A percentile compares a stretch with the other conserved stretches of the same genome.
These are phyloP conservation scores for Phaonia tiefii DNA, from an alignment of 2,888 invertebrate species.

Conservation along the genomic window DNA sequence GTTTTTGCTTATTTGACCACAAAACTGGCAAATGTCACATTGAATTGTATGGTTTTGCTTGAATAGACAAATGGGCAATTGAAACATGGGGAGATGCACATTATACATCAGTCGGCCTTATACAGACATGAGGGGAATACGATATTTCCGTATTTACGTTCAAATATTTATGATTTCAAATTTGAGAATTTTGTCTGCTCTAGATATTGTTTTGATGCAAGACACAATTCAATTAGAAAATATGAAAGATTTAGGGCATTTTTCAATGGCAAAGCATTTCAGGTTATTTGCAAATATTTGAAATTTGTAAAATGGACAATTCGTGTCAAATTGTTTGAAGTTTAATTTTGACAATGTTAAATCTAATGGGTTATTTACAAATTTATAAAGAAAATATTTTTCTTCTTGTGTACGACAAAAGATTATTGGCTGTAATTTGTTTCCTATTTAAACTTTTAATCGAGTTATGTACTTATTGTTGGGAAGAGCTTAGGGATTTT, in stretches of 20 bases:
- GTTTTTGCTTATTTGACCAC: constrained; percentile 50
- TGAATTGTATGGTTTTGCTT: constrained; percentile 54
- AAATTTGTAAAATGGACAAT: too few relatives aligned
- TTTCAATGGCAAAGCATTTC: neutral
- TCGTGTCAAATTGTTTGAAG: too few relatives aligned
- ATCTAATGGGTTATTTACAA: too few relatives aligned
- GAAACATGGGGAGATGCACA: neutral
- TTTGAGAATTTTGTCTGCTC: neutral
- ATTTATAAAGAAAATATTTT: too few relatives aligned
- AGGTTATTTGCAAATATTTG: neutral
- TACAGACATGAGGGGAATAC: too few relatives aligned
- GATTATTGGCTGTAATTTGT: too few relatives aligned
- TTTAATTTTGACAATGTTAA: too few relatives aligned
- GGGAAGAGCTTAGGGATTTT: too few relatives aligned
- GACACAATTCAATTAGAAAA: constrained; percentile 4
- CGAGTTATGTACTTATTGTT: too few relatives aligned
- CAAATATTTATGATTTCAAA: constrained; percentile 24
- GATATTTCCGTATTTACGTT: neutral
- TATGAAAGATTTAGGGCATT: neutral
- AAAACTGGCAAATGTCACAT: constrained; percentile 63
- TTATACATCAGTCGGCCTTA: neutral
- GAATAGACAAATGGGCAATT: constrained; percentile 30
- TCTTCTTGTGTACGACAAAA: too few relatives aligned
- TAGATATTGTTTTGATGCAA: constrained; percentile 6
- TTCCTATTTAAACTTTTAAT: too few relatives aligned